Evolutionary conservation across 1,140 invertebrate species (phyloP), one percentile per base, ranked within the genome.

Genomic region (Caerostris extrusa): DNA sequence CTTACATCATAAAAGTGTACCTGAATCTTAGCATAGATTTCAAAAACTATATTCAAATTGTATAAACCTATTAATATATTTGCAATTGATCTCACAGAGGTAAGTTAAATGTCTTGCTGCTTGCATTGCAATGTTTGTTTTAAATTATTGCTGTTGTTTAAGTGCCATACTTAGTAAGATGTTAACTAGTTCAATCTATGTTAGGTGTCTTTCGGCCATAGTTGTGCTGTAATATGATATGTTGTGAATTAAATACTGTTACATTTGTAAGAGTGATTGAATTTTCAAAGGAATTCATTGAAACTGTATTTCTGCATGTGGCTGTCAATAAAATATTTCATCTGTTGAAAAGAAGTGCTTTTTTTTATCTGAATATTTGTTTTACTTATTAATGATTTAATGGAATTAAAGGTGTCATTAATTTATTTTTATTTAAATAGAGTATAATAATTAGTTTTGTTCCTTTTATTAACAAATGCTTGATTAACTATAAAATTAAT

Each of bases 171-270:
- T 86, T 86, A 93, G 67, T 90, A 57, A 71, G 19, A 86, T 93
- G 83, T 93, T 93, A 77, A 93, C 91, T 93, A 93, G 91, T 87
- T 93, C 87, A 61, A 86, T 93, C 91, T 93, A 93, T 93, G 91
- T 93, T 93, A 93, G 91, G 77, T 93, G 91, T 93, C 91, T 93
- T 93, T 93, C 67, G 60, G 91, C 91, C 83, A 86, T 93, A 93
- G 91, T 7, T 71, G 61, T 93, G 90, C 90, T 92, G 82, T 87
- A 93, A 67, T 87, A 93, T 58, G 64, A 93, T 93, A 93, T 93
- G 91, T 93, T 93, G 91, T 93, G 91, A 93, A 50, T 87, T 93
- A 69, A 93, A 92, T 85, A 71, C 64, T 87, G 91, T 93, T 93
- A 93, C 82, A 93, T 93, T 93, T 93, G 83, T 93, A 93, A 86